Evolutionary conservation across 1,140 invertebrate genomes (phyloP), one percentile per base, ranked within the genome.

Genomic region (Macrocentrus cingulum): DNA sequence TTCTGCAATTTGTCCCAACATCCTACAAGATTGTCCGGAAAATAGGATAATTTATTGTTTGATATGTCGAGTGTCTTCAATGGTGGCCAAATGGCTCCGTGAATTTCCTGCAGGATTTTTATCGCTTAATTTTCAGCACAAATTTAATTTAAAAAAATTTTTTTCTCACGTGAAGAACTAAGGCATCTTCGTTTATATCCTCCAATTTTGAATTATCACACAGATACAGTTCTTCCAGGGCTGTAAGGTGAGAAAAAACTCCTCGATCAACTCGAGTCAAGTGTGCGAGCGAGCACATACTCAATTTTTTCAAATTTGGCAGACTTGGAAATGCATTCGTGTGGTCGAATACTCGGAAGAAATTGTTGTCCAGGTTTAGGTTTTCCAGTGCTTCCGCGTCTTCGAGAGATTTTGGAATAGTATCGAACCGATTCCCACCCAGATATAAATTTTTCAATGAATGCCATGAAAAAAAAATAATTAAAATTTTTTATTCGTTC

Each of bases 331-430:
- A 91, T 11, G 78, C 74, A 36, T 81, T 81, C 0, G 65, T 37
- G 3, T 66, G 60, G 41, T 74, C 72, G 6, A 88, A 66, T 41
- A 72, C 70, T 8, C 70, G 66, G 41, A 91, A 85, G 0, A 85
- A 87, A 75, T 91, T 91, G 37, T 85, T 83, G 63, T 89, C 85
- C 3, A 92, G 65, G 29, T 82, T 82, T 0, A 92, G 70, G 11
- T 71, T 81, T 22, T 85, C 70, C 29, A 92, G 70, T 20, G 79
- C 79, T 34, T 78, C 77, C 0, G 84, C 82, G 44, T 85, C 80
- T 2, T 78, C 74, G 1, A 92, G 65, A n/a, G 82, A 80, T 2
- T 76, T 66, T 0, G 90, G 89, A 1, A 89, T 66, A 9, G 73
- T 66, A 0, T 66, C 69, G 5, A 94, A 83, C 5, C 80, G 59